These are phyloP conservation scores for Grus americana DNA, from an alignment of 2,113 vertebrate species.

Conservation along the genomic window DNA sequence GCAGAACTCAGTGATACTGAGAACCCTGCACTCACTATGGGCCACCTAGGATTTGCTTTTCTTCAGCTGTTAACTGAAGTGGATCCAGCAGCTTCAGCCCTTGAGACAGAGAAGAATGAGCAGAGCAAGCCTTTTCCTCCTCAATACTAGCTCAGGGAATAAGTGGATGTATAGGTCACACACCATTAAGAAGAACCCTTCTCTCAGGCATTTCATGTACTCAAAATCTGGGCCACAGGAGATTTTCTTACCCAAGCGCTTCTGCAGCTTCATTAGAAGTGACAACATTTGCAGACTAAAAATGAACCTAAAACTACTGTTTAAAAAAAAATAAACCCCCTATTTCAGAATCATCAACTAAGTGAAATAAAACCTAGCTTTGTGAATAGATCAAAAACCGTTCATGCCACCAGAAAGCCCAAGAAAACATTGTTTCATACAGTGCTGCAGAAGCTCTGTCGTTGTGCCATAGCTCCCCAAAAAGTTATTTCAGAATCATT, in stretches of 20 bases:
- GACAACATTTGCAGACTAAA: neutral
- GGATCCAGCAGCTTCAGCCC: constrained; percentile 20
- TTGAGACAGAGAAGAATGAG: neutral
- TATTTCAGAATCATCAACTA: neutral
- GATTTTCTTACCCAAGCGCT: constrained; percentile 4
- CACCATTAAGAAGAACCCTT: constrained; percentile 20
- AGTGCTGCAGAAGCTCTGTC: neutral
- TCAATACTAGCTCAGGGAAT: neutral
- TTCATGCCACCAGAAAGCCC: neutral
- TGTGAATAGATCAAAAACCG: neutral
- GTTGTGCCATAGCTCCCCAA: neutral
- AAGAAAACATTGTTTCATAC: neutral
- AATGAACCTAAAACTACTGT: neutral
- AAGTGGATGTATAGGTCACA: constrained; percentile 36
- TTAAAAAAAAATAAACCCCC: neutral
- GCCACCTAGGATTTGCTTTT: constrained; percentile 1
- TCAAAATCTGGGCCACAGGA: neutral
- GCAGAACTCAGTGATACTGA: neutral
- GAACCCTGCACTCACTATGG: neutral
- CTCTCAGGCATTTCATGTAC: neutral
- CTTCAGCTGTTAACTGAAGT: constrained; percentile 8
- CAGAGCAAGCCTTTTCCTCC: neutral
- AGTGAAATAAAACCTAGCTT: neutral
- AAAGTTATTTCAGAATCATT: neutral
- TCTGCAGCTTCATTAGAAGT: constrained; percentile 19